These are phyloP conservation scores for Zaprionus inermis DNA, from an alignment of 1,140 invertebrate genomes.

Conservation along the genomic window DNA sequence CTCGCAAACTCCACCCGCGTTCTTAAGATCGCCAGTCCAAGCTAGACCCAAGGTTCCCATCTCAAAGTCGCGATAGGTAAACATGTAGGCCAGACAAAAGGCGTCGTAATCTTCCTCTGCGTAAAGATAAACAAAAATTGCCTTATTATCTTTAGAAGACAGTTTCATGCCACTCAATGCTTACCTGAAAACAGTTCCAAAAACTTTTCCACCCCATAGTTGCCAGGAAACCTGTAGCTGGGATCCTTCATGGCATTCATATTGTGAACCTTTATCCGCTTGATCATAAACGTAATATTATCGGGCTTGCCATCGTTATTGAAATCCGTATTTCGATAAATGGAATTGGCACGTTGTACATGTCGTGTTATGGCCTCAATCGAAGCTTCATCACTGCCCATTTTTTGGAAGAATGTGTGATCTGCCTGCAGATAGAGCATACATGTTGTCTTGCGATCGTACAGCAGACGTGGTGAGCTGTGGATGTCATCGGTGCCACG, in stretches of 20 bases:
- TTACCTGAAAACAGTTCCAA: conserved; percentile 96
- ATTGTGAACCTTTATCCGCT: conserved; percentile 96
- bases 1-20: conserved; percentile 96
- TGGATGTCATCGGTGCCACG: conserved; percentile 76
- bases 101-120: conserved; percentile 98
- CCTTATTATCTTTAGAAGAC: background rate
- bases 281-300: conserved; percentile 98
- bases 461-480: conserved; percentile 82
- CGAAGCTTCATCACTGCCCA: conserved; percentile 96
- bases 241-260: conserved; percentile 92
- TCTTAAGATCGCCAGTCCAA: conserved; percentile 98
- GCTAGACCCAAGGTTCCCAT: conserved; percentile 99
- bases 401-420: conserved; percentile 96
- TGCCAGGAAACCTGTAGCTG: conserved; percentile 94
- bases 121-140: background rate
- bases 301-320: conserved; percentile 95
- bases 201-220: conserved; percentile 97
- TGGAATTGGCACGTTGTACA: conserved; percentile 96
- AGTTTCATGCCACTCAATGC: conserved; percentile 23
- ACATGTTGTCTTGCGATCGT: conserved; percentile 90
- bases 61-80: conserved; percentile 99
- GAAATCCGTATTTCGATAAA: conserved; percentile 96
- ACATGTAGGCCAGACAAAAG: conserved; percentile 99
- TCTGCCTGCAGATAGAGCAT: conserved; percentile 97
- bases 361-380: conserved; percentile 97